phyloP scores from a whole-genome alignment of 2,888 invertebrate species.

The Drosophila pseudotalamancana region DNA sequence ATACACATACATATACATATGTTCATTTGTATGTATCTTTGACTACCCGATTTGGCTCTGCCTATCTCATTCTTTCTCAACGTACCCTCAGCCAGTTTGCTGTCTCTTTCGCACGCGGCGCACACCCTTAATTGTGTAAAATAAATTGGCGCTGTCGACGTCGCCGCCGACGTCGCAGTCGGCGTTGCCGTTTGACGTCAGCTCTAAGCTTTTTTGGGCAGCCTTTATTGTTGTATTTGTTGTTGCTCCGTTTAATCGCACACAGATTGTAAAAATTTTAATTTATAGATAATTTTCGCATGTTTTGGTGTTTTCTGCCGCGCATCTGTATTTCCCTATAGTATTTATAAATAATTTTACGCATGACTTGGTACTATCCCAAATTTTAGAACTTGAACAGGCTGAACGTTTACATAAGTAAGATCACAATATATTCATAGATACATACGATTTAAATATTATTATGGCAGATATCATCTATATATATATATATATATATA shows the following conservation, averaged over 20 bases:
- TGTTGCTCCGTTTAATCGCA: constrained; percentile 66
- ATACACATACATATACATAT: constrained; percentile 17
- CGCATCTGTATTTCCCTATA: constrained; percentile 3
- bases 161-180: constrained; percentile 41
- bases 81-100: constrained; percentile 13
- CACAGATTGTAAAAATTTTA: constrained; percentile 80
- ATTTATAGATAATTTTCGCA: constrained; percentile 81
- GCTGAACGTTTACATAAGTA: constrained; percentile 29
- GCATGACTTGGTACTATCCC: constrained; percentile 72
- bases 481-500: not conserved
- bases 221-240: constrained; percentile 44
- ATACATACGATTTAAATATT: no score
- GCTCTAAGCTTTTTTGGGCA: constrained; percentile 78
- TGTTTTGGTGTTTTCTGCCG: constrained; percentile 58
- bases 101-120: constrained; percentile 34
- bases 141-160: constrained; percentile 73
- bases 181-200: constrained; percentile 71
- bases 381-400: constrained; percentile 2
- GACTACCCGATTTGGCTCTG: constrained; percentile 5
- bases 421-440: not conserved
- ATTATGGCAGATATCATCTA: no score
- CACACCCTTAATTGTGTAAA: constrained; percentile 81
- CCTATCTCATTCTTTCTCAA: constrained; percentile 7
- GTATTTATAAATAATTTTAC: constrained; percentile 51
- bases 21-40: constrained; percentile 4